Conservation (phyloP, 2,888 invertebrate species). For the Drosophila meridiana region DNA sequence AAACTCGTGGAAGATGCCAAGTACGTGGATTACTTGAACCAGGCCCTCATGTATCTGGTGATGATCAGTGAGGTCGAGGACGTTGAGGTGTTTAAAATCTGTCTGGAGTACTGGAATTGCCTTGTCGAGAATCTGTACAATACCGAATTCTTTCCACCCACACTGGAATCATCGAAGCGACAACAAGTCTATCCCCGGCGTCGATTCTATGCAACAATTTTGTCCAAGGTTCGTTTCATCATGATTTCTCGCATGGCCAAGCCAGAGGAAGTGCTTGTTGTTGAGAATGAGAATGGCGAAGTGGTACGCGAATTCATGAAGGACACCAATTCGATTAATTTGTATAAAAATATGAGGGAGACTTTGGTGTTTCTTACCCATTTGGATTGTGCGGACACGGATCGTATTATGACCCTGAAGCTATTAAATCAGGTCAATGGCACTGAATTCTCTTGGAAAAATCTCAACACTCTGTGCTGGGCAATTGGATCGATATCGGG, state of each 20-base stretch:
- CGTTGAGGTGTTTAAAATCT: conserved; percentile 99
- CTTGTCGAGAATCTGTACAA: conserved; percentile 96
- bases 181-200: conserved; percentile 86
- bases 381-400: conserved; percentile 98
- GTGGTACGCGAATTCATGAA: conserved; percentile 99
- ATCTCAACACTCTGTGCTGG: conserved; percentile 99
- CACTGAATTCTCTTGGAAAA: conserved; percentile 99
- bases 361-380: conserved; percentile 99
- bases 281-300: conserved; percentile 99
- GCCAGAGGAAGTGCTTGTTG: conserved; percentile 99
- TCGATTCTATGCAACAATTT: conserved; percentile 91
- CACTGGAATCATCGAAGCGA: conserved; percentile 80
- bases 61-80: conserved; percentile 99
- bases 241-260: conserved; percentile 99
- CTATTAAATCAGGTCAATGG: conserved; percentile 99
- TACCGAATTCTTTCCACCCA: conserved; percentile 89
- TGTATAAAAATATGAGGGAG: conserved; percentile 99
- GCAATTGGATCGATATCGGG: conserved; percentile 99
- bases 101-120: conserved; percentile 99
- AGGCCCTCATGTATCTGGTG: conserved; percentile 94
- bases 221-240: conserved; percentile 95
- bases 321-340: conserved; percentile 99
- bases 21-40: conserved; percentile 90
- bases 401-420: conserved; percentile 99
- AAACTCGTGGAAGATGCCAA: conserved; percentile 93